Evolutionary conservation across 2,888 invertebrate genomes (phyloP).

Genomic region (Euphydryas editha): DNA sequence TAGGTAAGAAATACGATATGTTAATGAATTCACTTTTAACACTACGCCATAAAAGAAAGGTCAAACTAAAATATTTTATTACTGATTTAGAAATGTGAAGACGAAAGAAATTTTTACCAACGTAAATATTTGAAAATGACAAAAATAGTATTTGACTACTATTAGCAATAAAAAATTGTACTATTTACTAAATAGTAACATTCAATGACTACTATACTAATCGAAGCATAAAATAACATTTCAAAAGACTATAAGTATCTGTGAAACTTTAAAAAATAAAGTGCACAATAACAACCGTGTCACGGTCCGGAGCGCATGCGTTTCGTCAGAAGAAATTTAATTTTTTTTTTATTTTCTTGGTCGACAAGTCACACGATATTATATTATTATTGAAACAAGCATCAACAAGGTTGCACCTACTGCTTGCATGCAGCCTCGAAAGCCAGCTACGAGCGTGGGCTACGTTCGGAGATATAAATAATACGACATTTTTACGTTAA

Average conservation of each 20-base stretch:
- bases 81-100: background rate
- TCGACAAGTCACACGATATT: slow-evolving; percentile 22
- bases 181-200: too few relatives aligned
- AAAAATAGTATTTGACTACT: background rate
- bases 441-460: slow-evolving; percentile 23
- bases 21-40: slow-evolving; percentile 21
- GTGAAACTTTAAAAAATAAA: slow-evolving; percentile 9
- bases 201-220: background rate
- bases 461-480: slow-evolving; percentile 26
- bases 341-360: slow-evolving; percentile 27
- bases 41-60: slow-evolving; percentile 2
- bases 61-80: slow-evolving; percentile 1
- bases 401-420: slow-evolving; percentile 26
- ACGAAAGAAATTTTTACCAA: background rate
- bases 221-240: background rate
- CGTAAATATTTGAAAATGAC: background rate
- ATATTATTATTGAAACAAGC: slow-evolving; percentile 14
- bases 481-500: slow-evolving; percentile 26
- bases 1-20: slow-evolving; percentile 11
- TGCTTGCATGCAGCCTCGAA: slow-evolving; percentile 24
- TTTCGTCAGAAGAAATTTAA: slow-evolving; percentile 35
- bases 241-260: slow-evolving; percentile 6
- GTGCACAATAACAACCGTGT: slow-evolving; percentile 19
- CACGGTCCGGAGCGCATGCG: slow-evolving; percentile 21
- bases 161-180: too few relatives aligned